Evolutionary conservation across 1,140 invertebrate species (phyloP), one percentile per base, ranked within the genome.

Genomic region (Adelges cooleyi): DNA sequence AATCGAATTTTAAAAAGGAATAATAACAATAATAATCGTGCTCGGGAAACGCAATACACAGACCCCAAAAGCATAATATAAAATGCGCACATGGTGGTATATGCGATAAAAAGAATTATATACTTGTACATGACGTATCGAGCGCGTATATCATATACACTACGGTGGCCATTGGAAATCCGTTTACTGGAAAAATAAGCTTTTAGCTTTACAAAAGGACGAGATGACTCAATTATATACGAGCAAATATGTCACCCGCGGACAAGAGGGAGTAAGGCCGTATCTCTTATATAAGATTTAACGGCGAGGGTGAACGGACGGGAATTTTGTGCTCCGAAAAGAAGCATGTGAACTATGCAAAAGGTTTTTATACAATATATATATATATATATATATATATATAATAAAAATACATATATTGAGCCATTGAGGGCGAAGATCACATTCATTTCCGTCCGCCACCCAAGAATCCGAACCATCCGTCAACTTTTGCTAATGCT

Each of bases 311-410:
- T 33, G 27, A 27, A 33, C 11, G 29, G 46, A 46, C 22, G 25
- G 56, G 42, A 62, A 62, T 62, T 62, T 62, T 62, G 23, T 23
- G 17, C 42, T 42, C 42, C 40, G 25, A 42, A 17, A 59, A 62
- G 56, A 62, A n/a, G n/a, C 46, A 62, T 62, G 56, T 62, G 42
- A 62, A 62, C 56, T 62, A 62, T 62, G 56, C 56, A 62, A 48
- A 62, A 48, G 56, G 11, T 62, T 62, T 33, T 5, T 13, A 13
- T 1, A 36, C 29, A 20, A 17, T 6, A 18, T 3, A 6, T 15
- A 0, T 11, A 29, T 27, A 29, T 10, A 51, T 27, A 53, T 53
- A 27, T 51, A 51, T 20, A 20, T 46, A 46, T 46, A 46, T 46
- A 20, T 50, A 56, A 42, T 56, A 56, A n/a, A 38, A 18, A n/a